phyloP scores from a whole-genome alignment of 2,797 vertebrate species.

The Urophycis tenuis region DNA sequence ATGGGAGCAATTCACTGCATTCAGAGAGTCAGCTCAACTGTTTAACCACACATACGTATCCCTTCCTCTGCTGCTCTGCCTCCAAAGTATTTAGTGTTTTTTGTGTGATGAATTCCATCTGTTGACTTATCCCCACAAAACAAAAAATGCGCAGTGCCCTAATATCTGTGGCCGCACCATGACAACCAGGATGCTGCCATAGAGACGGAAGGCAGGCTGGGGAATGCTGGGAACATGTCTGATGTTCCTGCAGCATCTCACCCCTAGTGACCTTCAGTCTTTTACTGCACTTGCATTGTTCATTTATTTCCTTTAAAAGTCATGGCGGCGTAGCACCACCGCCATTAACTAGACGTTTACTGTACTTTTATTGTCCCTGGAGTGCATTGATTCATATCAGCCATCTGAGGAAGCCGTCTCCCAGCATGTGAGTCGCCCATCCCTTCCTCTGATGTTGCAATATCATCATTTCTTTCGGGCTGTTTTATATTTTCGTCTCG shows the following conservation, averaged over 20 bases:
- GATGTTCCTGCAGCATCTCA: constrained; percentile 59
- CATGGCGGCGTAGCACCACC: constrained; percentile 39
- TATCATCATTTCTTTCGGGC: constrained; percentile 59
- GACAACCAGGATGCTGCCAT: constrained; percentile 14
- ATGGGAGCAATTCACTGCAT: neutral
- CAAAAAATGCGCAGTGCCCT: neutral
- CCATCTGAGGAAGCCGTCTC: constrained; percentile 57
- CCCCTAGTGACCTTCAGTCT: constrained; percentile 53
- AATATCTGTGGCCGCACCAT: constrained; percentile 1
- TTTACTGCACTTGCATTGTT: constrained; percentile 62
- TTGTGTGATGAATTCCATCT: neutral
- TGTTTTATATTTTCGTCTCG: constrained; percentile 53
- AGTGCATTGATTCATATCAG: constrained; percentile 68
- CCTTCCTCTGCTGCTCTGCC: neutral
- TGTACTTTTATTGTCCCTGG: constrained; percentile 63
- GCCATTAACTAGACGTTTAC: constrained; percentile 65
- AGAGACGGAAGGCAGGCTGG: constrained; percentile 20
- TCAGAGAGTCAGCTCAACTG: neutral
- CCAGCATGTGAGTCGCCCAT: constrained; percentile 51
- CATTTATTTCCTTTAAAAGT: constrained; percentile 64
- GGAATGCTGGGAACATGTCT: constrained; percentile 32
- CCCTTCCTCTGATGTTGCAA: constrained; percentile 36
- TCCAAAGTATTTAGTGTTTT: neutral
- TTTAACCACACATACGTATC: neutral
- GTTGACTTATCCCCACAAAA: neutral